phyloP scores from a whole-genome alignment of 1,140 invertebrate genomes.

The Palaemon carinicauda region DNA sequence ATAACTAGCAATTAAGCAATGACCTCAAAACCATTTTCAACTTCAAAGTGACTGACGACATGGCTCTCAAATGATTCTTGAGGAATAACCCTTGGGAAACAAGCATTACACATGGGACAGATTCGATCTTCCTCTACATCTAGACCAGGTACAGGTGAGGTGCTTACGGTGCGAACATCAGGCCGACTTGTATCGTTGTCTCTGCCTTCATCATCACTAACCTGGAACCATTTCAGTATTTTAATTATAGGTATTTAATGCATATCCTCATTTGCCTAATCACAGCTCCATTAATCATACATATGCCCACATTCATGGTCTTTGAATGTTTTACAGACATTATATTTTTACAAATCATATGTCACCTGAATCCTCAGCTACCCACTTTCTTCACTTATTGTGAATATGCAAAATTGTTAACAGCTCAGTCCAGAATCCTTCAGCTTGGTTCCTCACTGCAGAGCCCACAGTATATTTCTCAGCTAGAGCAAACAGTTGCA shows the following conservation, averaged over 20 bases:
- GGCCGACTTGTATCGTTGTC: constrained; percentile 5
- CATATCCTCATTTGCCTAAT: not conserved
- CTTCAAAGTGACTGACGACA: constrained; percentile 60
- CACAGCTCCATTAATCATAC: too few species aligned
- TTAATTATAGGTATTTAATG: not conserved
- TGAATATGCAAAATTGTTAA: too few species aligned
- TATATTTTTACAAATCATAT: too few species aligned
- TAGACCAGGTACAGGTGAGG: constrained; percentile 35
- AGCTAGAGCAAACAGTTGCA: too few species aligned
- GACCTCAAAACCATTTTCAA: constrained; percentile 59
- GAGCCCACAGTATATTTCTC: too few species aligned
- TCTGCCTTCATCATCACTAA: constrained; percentile 42
- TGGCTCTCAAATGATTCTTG: constrained; percentile 60
- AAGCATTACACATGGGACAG: constrained; percentile 60
- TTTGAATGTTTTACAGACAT: too few species aligned
- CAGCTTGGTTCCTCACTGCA: too few species aligned
- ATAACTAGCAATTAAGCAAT: not conserved
- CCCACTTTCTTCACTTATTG: too few species aligned
- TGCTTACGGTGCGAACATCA: constrained; percentile 38
- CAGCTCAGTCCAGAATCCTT: too few species aligned
- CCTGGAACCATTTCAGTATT: not conserved
- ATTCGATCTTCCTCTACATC: constrained; percentile 59
- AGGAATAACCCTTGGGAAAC: constrained; percentile 56
- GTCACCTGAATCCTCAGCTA: too few species aligned
- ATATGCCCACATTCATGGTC: too few species aligned